Conservation (phyloP, 2,888 invertebrate genomes). For the Chloroclysta siterata region DNA sequence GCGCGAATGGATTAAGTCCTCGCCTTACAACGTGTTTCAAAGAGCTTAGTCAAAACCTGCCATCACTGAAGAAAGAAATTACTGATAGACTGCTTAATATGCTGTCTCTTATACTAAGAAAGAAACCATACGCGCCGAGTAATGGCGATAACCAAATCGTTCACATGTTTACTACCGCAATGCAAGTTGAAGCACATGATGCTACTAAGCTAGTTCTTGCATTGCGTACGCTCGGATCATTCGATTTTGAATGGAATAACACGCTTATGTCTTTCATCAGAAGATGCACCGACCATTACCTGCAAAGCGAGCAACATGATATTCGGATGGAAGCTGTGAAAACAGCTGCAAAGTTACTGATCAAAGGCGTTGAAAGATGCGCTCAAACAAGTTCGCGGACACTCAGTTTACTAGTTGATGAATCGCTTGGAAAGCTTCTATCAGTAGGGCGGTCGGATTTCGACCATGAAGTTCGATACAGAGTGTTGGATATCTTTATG, state of each 20-base stretch:
- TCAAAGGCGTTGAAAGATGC: conserved; percentile 90
- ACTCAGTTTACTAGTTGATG: conserved; percentile 94
- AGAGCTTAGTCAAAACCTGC: conserved; percentile 95
- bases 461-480: conserved; percentile 96
- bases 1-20: conserved; percentile 94
- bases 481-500: conserved; percentile 95
- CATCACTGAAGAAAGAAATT: conserved; percentile 94
- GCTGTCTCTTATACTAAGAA: conserved; percentile 95
- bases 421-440: conserved; percentile 95
- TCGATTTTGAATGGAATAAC: conserved; percentile 95
- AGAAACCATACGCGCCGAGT: conserved; percentile 89
- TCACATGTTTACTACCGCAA: conserved; percentile 69
- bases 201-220: conserved; percentile 95
- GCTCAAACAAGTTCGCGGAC: conserved; percentile 90
- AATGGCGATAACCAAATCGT: conserved; percentile 79
- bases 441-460: conserved; percentile 97
- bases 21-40: conserved; percentile 96
- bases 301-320: conserved; percentile 95
- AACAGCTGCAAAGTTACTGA: conserved; percentile 94
- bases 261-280: conserved; percentile 96
- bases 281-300: conserved; percentile 95
- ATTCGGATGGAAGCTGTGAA: conserved; percentile 95
- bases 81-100: conserved; percentile 96
- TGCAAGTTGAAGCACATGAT: conserved; percentile 87
- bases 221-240: conserved; percentile 94